Base-by-base conservation (phyloP, 2,797 vertebrate genomes). In the Microctenopoma lineatum region DNA sequence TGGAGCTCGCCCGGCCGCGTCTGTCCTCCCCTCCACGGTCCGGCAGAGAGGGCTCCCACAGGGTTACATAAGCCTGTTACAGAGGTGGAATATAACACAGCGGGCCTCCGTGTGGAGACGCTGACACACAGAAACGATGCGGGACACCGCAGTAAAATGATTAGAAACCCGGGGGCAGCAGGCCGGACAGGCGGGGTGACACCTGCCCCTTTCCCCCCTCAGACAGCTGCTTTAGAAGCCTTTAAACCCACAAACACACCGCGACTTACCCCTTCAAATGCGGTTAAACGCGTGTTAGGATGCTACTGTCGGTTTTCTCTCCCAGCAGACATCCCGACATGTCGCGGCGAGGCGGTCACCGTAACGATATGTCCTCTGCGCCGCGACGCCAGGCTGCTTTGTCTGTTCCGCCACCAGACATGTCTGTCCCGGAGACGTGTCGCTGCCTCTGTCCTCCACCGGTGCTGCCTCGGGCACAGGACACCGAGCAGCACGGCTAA, bases 1-100 rank as follows among this genome's bases (percentile, higher is more conserved):
- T 79, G 79, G 45, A 45, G 64, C 59, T 38, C 11, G 55, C 69
- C 51, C 3, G 18, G 60, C 62, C 69, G 51, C 57, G 47, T 9
- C 4, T 38, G 73, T 77, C 80, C 78, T 68, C 73, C 69, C 18
- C 2, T 25, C 78, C 71, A 69, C 58, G 80, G 85, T 66, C 59
- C 60, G 46, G 21, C 36, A 65, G 47, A 73, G 50, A 80, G 48
- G 77, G 80, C 85, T 87, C 88, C 80, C 84, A 81, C 60, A 44
- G 72, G 73, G 69, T 94, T 93, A 93, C 80, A 90, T 93, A 93
- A 94, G 84, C 74, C 57, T 32, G 59, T 63, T 39, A 65, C 52
- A 75, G 65, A 29, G 67, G 25, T 56, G 21, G 2, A 21, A 21
- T 21, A 21, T 21, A 2, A 1, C 21, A 21, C 21, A 21, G 21